Percentiles rank a stretch among this genome's conserved stretches.
Conservation (phyloP, 2,797 vertebrate genomes). For the Lutjanus campechanus region DNA sequence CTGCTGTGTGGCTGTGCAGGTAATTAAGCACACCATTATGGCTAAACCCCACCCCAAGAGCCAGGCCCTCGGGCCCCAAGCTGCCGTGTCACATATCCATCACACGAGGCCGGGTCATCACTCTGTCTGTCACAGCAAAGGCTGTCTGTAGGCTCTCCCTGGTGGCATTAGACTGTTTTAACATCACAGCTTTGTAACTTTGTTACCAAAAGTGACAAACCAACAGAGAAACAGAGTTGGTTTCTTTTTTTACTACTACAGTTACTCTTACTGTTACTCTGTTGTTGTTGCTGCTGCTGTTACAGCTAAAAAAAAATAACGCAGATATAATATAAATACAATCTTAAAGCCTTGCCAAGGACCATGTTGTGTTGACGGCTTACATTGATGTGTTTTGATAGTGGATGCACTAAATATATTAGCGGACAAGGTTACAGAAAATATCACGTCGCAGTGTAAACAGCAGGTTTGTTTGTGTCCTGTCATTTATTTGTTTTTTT, state of each 20-base stretch:
- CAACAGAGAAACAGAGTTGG: slow-evolving; percentile 25
- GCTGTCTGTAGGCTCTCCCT: slow-evolving; percentile 71
- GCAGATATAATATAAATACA: background rate
- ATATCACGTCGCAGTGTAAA: background rate
- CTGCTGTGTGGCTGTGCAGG: slow-evolving; percentile 84
- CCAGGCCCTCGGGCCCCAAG: slow-evolving; percentile 71
- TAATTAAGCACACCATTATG: slow-evolving; percentile 90
- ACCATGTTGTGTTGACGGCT: background rate
- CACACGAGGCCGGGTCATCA: slow-evolving; percentile 79
- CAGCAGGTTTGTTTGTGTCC: background rate
- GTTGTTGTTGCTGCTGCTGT: background rate
- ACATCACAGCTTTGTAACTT: slow-evolving; percentile 68
- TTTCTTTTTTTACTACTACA: background rate
- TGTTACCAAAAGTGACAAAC: slow-evolving; percentile 45
- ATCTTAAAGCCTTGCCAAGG: background rate
- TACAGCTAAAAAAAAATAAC: background rate
- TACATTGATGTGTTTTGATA: background rate
- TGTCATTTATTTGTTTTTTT: background rate
- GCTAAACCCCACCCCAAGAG: slow-evolving; percentile 82
- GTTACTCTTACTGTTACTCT: too few species aligned
- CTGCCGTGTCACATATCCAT: slow-evolving; percentile 85
- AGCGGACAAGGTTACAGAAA: background rate
- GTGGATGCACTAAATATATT: background rate
- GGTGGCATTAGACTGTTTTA: slow-evolving; percentile 62
- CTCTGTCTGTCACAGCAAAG: slow-evolving; percentile 76